Conservation (phyloP, 2,113 vertebrate species). For the Glaucidium brasilianum region DNA sequence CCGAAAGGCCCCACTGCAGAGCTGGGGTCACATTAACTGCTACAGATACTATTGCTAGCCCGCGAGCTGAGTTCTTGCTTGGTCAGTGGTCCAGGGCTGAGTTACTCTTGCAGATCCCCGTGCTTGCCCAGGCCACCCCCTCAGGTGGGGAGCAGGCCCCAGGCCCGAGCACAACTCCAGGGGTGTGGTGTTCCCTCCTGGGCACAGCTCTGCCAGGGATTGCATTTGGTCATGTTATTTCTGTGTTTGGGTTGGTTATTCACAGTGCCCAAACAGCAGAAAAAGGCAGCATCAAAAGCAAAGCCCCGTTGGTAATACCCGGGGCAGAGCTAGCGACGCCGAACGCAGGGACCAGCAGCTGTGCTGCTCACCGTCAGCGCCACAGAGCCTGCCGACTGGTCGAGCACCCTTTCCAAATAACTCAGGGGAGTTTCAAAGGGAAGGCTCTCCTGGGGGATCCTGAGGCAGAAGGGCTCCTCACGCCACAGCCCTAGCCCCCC, state of each 20-base stretch:
- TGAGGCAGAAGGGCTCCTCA: neutral
- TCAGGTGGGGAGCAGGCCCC: accelerated
- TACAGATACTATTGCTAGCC: slow-evolving; percentile 51
- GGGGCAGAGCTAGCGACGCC: neutral
- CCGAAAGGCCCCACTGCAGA: neutral
- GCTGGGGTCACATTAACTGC: slow-evolving; percentile 8
- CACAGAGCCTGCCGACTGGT: neutral
- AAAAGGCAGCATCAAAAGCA: slow-evolving; percentile 52
- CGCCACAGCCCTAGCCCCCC: neutral
- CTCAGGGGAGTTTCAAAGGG: neutral
- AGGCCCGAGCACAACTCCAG: neutral
- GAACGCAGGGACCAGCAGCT: accelerated
- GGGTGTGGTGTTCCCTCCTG: accelerated
- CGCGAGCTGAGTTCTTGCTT: neutral
- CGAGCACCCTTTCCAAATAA: neutral
- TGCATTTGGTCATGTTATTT: slow-evolving; percentile 65
- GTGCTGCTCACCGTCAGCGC: neutral
- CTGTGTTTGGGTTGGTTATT: neutral
- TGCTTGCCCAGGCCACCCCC: neutral
- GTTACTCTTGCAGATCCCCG: neutral
- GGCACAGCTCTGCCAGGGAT: neutral
- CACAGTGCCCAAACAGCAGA: slow-evolving; percentile 43
- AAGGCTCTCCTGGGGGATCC: neutral
- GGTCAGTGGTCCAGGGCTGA: neutral
- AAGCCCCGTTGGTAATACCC: neutral